Evolutionary conservation across 92 coral and sea anemone species (phyloP), one percentile per base, ranked within the genome.

Genomic region (Meandrina meandrites): DNA sequence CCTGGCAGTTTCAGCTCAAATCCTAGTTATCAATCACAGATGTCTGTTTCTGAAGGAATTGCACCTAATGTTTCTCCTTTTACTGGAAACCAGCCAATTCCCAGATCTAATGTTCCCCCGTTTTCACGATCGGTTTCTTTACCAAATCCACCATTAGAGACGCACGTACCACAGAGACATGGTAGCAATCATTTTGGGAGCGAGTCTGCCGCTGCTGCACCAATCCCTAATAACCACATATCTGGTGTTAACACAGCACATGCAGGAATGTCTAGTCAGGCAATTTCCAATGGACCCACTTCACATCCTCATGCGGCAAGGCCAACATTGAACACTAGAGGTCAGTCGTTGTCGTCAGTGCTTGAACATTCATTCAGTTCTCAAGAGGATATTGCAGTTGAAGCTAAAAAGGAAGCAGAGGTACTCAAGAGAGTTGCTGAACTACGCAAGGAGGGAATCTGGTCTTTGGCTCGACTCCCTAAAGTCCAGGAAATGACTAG

Each of bases 381-480:
- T 70, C 94, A 91, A 47, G 99, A 97, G 79, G 99, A 95, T 78
- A 97, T 97, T 71, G 95, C 94, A 47, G 87, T 97, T 62, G 99
- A 95, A 80, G 99, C 99, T 45, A 95, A 94, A 73, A 91, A 89
- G 54, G 99, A 97, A 57, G 99, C 98, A 69, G 99, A 97, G 75
- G 98, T 97, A 18, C 80, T 95, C 79, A 97, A 97, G 89, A 93
- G 96, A 78, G 96, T 97, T 30, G 87, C 93, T 54, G 99, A 97
- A 79, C 89, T 97, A 35, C 90, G 99, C n/a, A 97, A 97, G 89
- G 99, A 97, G 60, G 99, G 99, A 17, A 79, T 97, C n/a, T 97
- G 99, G 99, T 87, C 98, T 62, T 78, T 92, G 36, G 60, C 90
- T 54, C 79, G 99, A 42, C 93, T 97, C 47, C 99, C 99, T 19